Percentiles rank a stretch among this genome's conserved stretches.
Conservation (phyloP, 2,888 invertebrate genomes). For the Muschampia plurimacula region DNA sequence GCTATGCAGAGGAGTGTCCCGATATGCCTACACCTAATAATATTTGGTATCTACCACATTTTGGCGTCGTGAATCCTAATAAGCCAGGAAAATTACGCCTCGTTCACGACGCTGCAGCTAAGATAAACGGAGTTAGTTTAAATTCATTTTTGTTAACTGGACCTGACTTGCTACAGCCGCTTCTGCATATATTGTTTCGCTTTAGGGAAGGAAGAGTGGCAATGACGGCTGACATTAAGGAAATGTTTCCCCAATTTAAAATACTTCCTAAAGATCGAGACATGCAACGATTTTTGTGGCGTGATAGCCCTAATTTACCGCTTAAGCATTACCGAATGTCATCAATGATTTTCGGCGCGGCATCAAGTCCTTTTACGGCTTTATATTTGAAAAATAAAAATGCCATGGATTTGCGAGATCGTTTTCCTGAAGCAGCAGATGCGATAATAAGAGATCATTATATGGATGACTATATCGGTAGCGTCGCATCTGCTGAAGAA, state of each 20-base stretch:
- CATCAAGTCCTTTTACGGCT: background rate
- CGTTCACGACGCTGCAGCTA: background rate
- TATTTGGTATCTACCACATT: conserved; percentile 3
- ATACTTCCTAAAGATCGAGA: conserved; percentile 12
- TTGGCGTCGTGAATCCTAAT: background rate
- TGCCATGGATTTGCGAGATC: background rate
- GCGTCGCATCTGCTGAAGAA: background rate
- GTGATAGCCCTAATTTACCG: background rate
- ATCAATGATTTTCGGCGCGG: conserved; percentile 2
- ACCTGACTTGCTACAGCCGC: background rate
- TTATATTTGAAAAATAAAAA: background rate
- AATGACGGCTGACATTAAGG: conserved; percentile 24
- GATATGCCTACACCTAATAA: background rate
- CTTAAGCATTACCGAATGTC: background rate
- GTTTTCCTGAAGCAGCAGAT: conserved; percentile 3
- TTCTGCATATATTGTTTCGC: conserved; percentile 46
- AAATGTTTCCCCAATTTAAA: conserved; percentile 36
- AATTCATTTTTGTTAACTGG: background rate
- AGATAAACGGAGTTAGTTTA: background rate
- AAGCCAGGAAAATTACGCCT: background rate
- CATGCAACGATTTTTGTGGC: background rate
- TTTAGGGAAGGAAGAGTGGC: conserved; percentile 33
- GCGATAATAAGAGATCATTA: background rate
- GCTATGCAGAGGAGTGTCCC: background rate
- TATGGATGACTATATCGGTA: background rate